phyloP scores from a whole-genome alignment of 2,797 vertebrate genomes.

The Pagetopsis macropterus region DNA sequence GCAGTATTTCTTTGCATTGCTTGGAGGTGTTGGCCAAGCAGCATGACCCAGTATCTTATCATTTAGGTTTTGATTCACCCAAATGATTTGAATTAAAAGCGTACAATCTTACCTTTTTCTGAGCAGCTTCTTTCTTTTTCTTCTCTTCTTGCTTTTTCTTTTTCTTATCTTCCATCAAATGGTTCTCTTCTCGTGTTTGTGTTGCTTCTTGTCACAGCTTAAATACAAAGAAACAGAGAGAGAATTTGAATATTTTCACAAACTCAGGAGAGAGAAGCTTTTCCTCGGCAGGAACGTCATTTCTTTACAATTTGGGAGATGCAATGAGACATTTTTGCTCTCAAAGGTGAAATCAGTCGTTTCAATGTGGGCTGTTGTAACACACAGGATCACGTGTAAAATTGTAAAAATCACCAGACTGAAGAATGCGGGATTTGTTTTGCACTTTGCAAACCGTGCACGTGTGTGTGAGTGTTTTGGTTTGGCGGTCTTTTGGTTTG shows the following conservation, averaged over 20 bases:
- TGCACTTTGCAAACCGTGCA: background rate
- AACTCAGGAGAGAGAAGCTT: slow-evolving; percentile 4
- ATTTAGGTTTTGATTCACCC: background rate
- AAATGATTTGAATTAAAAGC: too few relatives aligned
- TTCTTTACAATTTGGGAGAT: slow-evolving; percentile 8
- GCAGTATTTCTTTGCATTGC: background rate
- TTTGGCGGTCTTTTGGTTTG: too few relatives aligned
- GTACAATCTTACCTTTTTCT: slow-evolving; percentile 88
- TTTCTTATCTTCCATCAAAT: slow-evolving; percentile 99
- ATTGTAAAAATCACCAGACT: slow-evolving; percentile 10
- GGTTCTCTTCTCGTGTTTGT: slow-evolving; percentile 92
- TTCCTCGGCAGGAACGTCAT: slow-evolving; percentile 6
- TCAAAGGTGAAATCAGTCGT: slow-evolving; percentile 13
- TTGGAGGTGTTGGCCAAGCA: background rate
- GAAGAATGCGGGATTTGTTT: slow-evolving; percentile 21
- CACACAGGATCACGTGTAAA: background rate
- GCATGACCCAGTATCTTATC: background rate
- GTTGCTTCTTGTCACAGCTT: slow-evolving; percentile 88
- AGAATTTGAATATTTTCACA: slow-evolving; percentile 7
- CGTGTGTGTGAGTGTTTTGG: too few relatives aligned
- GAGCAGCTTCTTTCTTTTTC: slow-evolving; percentile 98
- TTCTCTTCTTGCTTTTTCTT: slow-evolving; percentile 99
- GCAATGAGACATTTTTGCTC: slow-evolving; percentile 7
- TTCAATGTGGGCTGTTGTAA: slow-evolving; percentile 4
- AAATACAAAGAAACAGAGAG: slow-evolving; percentile 34